Conservation (phyloP, 2,113 vertebrate species). For the Cebus imitator region DNA sequence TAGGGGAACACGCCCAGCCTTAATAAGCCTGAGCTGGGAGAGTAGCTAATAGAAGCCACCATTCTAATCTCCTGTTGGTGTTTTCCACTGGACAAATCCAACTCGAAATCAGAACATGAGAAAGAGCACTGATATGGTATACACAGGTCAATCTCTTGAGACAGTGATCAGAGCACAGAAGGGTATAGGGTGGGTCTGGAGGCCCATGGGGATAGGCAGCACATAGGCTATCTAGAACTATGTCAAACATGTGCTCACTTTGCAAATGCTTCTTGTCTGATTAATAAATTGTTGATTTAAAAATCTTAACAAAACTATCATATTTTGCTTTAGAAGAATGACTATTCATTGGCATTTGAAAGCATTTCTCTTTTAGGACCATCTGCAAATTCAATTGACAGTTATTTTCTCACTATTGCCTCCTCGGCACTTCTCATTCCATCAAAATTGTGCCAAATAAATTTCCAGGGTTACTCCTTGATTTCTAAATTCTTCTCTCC, state of each 20-base stretch:
- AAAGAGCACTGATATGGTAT: neutral
- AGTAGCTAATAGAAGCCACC: neutral
- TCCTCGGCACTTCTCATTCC: constrained; percentile 7
- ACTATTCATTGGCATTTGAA: constrained; percentile 44
- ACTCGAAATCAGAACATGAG: neutral
- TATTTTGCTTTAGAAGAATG: constrained; percentile 30
- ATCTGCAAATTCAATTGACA: constrained; percentile 30
- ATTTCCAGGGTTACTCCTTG: neutral
- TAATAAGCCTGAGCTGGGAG: neutral
- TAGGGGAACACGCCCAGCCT: neutral
- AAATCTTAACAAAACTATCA: neutral
- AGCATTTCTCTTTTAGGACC: constrained; percentile 20
- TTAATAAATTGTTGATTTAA: constrained; percentile 16
- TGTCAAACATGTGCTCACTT: neutral
- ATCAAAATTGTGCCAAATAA: constrained; percentile 32
- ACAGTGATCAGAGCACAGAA: neutral
- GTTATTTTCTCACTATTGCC: constrained; percentile 28
- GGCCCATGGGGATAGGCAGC: neutral
- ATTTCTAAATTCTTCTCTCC: neutral
- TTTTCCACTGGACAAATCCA: neutral
- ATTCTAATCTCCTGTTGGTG: neutral
- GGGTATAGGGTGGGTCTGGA: neutral
- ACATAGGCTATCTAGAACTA: neutral
- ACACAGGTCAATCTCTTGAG: neutral
- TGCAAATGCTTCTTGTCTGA: constrained; percentile 27